Conservation (phyloP, 2,113 vertebrate genomes). For the Trichomycterus rosablanca region DNA sequence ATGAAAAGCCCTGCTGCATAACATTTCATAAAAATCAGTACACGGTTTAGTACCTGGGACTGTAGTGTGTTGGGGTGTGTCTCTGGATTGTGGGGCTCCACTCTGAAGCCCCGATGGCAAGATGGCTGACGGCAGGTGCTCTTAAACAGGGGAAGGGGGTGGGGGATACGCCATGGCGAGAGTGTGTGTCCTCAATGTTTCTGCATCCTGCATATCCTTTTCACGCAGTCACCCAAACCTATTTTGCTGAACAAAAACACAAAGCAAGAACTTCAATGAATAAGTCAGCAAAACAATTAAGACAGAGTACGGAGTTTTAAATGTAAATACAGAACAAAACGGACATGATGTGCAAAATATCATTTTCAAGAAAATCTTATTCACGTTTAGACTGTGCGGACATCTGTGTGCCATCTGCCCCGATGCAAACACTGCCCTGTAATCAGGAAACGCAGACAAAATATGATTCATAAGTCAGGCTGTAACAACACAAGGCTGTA, state of each 20-base stretch:
- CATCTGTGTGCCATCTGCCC: no score
- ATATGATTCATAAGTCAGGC: neutral
- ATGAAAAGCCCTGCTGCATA: neutral
- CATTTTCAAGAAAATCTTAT: no score
- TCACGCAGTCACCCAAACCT: constrained; percentile 7
- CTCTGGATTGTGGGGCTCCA: constrained; percentile 24
- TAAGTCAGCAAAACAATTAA: no score
- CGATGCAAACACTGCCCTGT: no score
- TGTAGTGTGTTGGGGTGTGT: constrained; percentile 25
- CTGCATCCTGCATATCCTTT: constrained; percentile 29
- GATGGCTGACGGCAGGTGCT: neutral
- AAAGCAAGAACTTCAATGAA: neutral
- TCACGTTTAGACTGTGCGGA: no score
- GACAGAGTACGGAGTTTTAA: no score
- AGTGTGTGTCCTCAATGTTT: constrained; percentile 20
- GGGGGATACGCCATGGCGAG: constrained; percentile 35
- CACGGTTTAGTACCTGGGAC: constrained; percentile 30
- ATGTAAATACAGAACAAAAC: no score
- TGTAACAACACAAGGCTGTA: constrained; percentile 1
- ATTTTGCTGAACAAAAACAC: constrained; percentile 27
- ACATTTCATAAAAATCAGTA: neutral
- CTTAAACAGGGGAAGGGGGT: constrained; percentile 29
- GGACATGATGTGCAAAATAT: no score
- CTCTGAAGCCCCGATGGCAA: constrained; percentile 20
- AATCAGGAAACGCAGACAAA: no score